Conservation (phyloP, 2,888 invertebrate genomes). For the Acanthoscelides obtectus region DNA sequence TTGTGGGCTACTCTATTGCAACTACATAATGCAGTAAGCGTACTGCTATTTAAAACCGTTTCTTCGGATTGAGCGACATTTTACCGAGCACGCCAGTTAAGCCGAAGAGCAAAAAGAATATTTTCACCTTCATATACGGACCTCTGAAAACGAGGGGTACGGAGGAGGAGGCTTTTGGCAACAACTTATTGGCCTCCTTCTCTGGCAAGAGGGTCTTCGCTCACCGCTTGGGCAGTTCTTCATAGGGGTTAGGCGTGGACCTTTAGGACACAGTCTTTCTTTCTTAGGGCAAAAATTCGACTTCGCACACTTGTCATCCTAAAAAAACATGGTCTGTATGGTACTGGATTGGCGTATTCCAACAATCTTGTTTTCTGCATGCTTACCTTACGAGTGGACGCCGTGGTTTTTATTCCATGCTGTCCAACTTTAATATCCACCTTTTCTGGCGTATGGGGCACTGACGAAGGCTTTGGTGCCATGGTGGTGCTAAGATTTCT, state of each 20-base stretch:
- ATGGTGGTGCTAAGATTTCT: neutral
- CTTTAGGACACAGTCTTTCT: constrained; percentile 3
- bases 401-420: neutral
- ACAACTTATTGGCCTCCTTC: constrained; percentile 15
- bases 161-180: constrained; percentile 31
- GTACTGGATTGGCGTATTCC: neutral
- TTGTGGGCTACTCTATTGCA: no score
- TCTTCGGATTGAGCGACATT: no score
- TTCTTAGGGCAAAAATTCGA: neutral
- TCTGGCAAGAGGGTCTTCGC: constrained; percentile 5
- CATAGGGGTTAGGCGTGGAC: neutral
- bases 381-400: neutral
- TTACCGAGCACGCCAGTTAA: no score
- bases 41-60: no score
- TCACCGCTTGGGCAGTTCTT: neutral
- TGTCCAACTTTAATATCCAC: neutral
- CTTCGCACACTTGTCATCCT: neutral
- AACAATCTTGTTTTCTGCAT: neutral
- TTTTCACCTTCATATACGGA: neutral
- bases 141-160: constrained; percentile 32
- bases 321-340: neutral
- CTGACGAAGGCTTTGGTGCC: neutral
- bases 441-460: neutral
- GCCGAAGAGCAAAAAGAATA: no score
- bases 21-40: no score